A percentile compares a stretch with the other conserved stretches of the same genome.
Conservation (phyloP, 2,888 invertebrate genomes). For the Drosophila fungiperda region DNA sequence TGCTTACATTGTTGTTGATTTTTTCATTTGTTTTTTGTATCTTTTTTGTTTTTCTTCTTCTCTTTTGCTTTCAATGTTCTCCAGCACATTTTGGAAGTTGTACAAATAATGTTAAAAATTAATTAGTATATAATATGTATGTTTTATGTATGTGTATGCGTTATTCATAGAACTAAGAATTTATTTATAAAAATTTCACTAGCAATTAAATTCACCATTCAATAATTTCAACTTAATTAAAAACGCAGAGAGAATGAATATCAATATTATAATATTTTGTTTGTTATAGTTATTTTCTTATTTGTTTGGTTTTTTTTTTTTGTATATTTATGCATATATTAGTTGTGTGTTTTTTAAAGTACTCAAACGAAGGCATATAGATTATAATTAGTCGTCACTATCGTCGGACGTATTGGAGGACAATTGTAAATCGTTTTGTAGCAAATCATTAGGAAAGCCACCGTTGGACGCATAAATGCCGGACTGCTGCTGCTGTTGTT, state of each 20-base stretch:
- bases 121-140: constrained; percentile 45
- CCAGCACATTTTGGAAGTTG: constrained; percentile 71
- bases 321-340: constrained; percentile 1
- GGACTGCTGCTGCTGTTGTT: constrained; percentile 63
- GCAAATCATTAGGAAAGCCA: constrained; percentile 85
- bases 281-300: constrained; percentile 21
- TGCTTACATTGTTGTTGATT: constrained; percentile 31
- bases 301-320: constrained; percentile 8
- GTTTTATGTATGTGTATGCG: constrained; percentile 13
- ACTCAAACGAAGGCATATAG: constrained; percentile 49
- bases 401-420: constrained; percentile 93
- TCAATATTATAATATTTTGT: constrained; percentile 47
- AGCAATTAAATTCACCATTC: constrained; percentile 79
- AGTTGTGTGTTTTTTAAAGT: constrained; percentile 28
- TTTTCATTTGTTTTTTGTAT: constrained; percentile 7
- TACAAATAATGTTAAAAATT: constrained; percentile 57
- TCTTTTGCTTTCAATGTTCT: constrained; percentile 49
- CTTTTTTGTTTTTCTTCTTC: constrained; percentile 10
- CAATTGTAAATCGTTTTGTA: constrained; percentile 94
- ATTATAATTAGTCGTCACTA: constrained; percentile 71
- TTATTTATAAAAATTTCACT: constrained; percentile 78
- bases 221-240: constrained; percentile 70
- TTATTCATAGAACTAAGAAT: constrained; percentile 65
- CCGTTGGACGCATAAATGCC: constrained; percentile 81
- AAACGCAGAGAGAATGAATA: constrained; percentile 68